Evolutionary conservation across 2,797 vertebrate species (phyloP).

Genomic region (Diglossa cyanea): DNA sequence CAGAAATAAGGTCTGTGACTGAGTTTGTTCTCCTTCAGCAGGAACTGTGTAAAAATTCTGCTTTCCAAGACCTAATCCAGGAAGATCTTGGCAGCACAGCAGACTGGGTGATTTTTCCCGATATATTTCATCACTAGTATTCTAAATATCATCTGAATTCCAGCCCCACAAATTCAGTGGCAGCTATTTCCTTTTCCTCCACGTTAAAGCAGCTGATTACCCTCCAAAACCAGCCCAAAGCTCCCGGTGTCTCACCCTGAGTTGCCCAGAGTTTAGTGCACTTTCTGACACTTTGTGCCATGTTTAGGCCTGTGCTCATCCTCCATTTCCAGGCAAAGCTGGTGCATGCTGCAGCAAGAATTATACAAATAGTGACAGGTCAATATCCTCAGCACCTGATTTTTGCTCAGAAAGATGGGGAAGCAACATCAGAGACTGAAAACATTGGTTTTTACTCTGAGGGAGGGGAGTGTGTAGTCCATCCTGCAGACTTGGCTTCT

Average conservation of each 20-base stretch:
- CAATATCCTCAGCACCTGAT: not conserved
- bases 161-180: not conserved
- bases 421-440: not conserved
- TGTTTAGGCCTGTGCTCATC: not conserved
- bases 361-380: not conserved
- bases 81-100: not conserved
- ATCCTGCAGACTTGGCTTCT: not conserved
- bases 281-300: not conserved
- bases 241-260: not conserved
- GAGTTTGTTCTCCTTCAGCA: not conserved
- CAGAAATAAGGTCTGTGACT: conserved; percentile 21
- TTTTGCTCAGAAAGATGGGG: not conserved
- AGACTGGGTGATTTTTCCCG: not conserved
- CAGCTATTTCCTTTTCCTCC: not conserved
- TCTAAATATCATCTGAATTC: not conserved
- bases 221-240: not conserved
- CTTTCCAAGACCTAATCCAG: not conserved
- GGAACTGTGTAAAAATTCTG: not conserved
- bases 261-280: not conserved
- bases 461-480: not conserved
- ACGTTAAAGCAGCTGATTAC: not conserved
- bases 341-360: not conserved
- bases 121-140: not conserved
- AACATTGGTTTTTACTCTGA: not conserved
- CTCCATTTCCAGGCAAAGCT: not conserved